These are phyloP conservation scores for Rhinoptilus africanus DNA, from an alignment of 2,113 vertebrate species.

Conservation along the genomic window DNA sequence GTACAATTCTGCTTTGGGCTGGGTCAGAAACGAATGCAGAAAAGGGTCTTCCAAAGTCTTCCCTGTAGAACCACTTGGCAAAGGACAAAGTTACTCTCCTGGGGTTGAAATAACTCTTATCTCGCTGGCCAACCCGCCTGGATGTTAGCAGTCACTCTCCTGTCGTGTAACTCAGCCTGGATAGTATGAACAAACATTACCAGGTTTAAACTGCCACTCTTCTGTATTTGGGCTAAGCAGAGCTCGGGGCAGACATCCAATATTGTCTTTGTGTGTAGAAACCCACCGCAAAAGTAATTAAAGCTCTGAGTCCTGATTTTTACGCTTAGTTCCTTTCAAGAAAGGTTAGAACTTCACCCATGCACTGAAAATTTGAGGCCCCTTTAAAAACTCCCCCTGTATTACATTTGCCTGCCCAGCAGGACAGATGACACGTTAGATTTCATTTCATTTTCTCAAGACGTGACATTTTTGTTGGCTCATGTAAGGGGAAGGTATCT, in stretches of 20 bases:
- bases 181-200: neutral
- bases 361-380: neutral
- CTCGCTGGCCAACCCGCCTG: neutral
- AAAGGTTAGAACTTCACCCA: neutral
- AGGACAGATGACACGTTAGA: neutral
- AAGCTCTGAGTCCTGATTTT: neutral
- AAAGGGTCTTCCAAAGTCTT: neutral
- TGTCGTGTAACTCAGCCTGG: neutral
- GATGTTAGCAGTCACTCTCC: neutral
- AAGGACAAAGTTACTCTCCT: neutral
- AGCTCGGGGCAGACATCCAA: constrained; percentile 24
- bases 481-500: neutral
- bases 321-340: neutral
- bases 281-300: neutral
- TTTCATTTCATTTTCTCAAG: constrained; percentile 20
- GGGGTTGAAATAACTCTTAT: neutral
- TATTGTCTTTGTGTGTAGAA: neutral
- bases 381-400: neutral
- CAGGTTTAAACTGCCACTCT: neutral
- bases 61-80: neutral
- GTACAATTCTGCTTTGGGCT: neutral
- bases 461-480: constrained; percentile 53
- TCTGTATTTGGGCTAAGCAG: neutral
- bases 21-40: neutral
- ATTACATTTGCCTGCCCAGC: neutral